Evolutionary conservation across 2,113 vertebrate species (phyloP), one percentile per base, ranked within the genome.

Genomic region (Phrynosoma platyrhinos): DNA sequence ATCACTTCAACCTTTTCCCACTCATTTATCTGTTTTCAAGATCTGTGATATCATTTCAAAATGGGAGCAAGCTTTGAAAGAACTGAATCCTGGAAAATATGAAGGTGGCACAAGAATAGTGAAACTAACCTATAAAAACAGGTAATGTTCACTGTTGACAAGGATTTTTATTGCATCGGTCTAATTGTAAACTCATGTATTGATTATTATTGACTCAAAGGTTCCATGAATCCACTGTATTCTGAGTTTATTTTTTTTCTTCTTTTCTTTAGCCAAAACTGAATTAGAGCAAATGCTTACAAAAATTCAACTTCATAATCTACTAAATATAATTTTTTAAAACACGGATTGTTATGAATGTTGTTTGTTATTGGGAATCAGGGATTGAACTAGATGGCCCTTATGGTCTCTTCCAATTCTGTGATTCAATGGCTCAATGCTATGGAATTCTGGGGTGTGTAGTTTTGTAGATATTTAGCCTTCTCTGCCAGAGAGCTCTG

Each of bases 1-100:
- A 84, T 91, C 66, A 86, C 10, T 18, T 83, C 55, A 84, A 10
- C 79, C 88, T 94, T 13, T 92, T 14, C 92, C 36, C 68, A 83
- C 92, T 42, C 2, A 23, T 32, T 36, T 2, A 40, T 75, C 16
- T 69, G 9, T 86, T n/a, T 93, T 72, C 30, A 91, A 98, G 98
- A 98, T 98, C 91, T 98, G 98, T 94, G 98, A 98, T 91, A 97
- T 98, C 7, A 98, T 98, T 95, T 98, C 98, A 76, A 98, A 98
- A 89, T 98, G 98, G 98, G 98, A 98, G 91, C 98, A 98, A 95
- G 97, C 98, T 18, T 94, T 98, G 40, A 98, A 98, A 93, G 98
- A 98, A 90, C 82, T 98, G 90, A 97, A 98, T 85, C 97, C 97
- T 16, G 98, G 98, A 86, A 98, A 98, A 92, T 98, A 98, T 10